Percentiles rank a stretch among this genome's conserved stretches.
These are phyloP conservation scores for Marmota flaviventris DNA, from an alignment of 2,113 vertebrate genomes.

Conservation along the genomic window DNA sequence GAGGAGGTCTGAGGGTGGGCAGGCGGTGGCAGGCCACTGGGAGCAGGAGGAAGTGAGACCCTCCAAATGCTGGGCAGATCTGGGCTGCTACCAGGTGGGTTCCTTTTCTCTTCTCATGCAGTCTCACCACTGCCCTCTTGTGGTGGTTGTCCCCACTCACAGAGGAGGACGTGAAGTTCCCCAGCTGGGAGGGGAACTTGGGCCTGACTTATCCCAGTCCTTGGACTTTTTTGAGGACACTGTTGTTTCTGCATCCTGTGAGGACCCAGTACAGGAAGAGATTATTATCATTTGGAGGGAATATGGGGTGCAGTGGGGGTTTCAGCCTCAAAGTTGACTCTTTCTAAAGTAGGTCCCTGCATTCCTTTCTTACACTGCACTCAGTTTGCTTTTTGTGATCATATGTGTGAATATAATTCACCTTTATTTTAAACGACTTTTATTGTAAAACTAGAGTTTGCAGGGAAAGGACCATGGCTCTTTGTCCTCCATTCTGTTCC, in stretches of 20 bases:
- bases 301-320: background rate
- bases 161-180: background rate
- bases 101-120: fast-evolving
- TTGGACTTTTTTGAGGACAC: background rate
- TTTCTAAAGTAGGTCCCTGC: background rate
- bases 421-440: background rate
- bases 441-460: background rate
- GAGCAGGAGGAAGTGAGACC: background rate
- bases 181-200: background rate
- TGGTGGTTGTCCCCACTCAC: background rate
- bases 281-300: background rate
- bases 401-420: background rate
- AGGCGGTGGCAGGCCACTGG: too few species aligned
- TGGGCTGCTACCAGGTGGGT: background rate
- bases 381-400: background rate
- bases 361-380: background rate
- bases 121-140: conserved; percentile 1
- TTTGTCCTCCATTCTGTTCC: background rate
- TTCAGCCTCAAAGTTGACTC: background rate
- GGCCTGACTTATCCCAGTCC: background rate
- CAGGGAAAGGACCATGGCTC: background rate
- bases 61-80: background rate
- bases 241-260: background rate
- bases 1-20: background rate
- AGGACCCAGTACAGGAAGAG: background rate